Conservation (phyloP, 2,888 invertebrate genomes). For the Plutella xylostella region DNA sequence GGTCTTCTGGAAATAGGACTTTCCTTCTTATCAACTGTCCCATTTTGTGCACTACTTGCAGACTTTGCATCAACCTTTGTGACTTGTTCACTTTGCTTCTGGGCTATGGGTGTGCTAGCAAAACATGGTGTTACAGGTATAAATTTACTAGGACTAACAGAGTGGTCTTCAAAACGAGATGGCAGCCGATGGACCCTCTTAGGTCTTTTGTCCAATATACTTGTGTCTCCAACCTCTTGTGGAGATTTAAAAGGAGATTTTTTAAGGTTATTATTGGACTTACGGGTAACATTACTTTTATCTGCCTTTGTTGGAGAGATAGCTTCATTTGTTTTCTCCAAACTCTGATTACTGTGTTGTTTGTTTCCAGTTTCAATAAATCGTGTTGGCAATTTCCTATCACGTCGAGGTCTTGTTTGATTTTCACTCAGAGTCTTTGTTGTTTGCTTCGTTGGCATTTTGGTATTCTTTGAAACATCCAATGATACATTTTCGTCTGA, state of each 20-base stretch:
- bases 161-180: conserved; percentile 45
- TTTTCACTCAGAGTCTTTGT: conserved; percentile 14
- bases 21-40: background rate
- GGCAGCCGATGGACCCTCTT: conserved; percentile 46
- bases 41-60: background rate
- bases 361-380: conserved; percentile 25
- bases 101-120: conserved; percentile 48
- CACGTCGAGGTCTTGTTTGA: conserved; percentile 30
- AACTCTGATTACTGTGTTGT: background rate
- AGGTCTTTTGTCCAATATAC: conserved; percentile 34
- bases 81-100: background rate
- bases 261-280: background rate
- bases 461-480: conserved; percentile 21
- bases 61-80: background rate
- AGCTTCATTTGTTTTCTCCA: background rate
- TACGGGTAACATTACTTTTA: too few relatives aligned
- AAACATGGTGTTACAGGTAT: conserved; percentile 39
- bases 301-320: too few relatives aligned
- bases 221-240: conserved; percentile 25
- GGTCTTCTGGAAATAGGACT: background rate
- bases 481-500: conserved; percentile 45
- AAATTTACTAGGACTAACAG: conserved; percentile 43
- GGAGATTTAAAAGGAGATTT: conserved; percentile 32
- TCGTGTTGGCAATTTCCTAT: conserved; percentile 36
- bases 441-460: conserved; percentile 17